Evolutionary conservation across 2,797 vertebrate genomes (phyloP), one percentile per base, ranked within the genome.

Genomic region (Helicolenus hilgendorfi): DNA sequence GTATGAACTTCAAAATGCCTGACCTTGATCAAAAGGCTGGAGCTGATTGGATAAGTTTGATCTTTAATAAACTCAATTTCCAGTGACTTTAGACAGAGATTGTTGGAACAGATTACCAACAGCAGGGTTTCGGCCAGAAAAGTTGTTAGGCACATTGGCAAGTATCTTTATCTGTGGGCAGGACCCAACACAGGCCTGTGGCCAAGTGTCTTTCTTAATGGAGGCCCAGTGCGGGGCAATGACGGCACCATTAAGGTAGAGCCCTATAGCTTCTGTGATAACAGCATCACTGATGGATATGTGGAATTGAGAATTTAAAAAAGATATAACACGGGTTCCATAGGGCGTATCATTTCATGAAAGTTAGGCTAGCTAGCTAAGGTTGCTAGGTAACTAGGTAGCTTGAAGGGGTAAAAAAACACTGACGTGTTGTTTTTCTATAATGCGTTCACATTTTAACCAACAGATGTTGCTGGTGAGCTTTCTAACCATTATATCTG

Each of bases 1-100:
- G 22, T 72, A 41, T 81, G 26, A 91, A 80, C 73, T 79, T 88
- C 35, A 79, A 69, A 85, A 84, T 62, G 33, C 26, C 33, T 63
- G 70, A 75, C 77, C 1, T 26, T 63, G 77, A 86, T 88, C 20
- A 84, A 77, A 87, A 33, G 53, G 41, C 45, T 13, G 1, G 9
- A 79, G 45, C 49, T 81, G 62, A 67, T 80, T 56, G 70, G 77
- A 83, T 68, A 24, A 8, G 13, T 87, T 64, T 80, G 71, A 89
- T 85, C 56, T 56, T 26, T 5, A 81, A 49, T 71, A 73, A 88
- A 65, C 35, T 24, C 4, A 18, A 63, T 78, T 91, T 84, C 26
- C 65, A 7, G 22, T 11, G 41, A 41, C 11, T 11, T 82, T 65
- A 24, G 27, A 27, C 8, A 4, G 4, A 72, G 65, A 81, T 69